These are phyloP conservation scores for Lasaia peninsularis DNA, from an alignment of 1,140 invertebrate species.

Conservation along the genomic window DNA sequence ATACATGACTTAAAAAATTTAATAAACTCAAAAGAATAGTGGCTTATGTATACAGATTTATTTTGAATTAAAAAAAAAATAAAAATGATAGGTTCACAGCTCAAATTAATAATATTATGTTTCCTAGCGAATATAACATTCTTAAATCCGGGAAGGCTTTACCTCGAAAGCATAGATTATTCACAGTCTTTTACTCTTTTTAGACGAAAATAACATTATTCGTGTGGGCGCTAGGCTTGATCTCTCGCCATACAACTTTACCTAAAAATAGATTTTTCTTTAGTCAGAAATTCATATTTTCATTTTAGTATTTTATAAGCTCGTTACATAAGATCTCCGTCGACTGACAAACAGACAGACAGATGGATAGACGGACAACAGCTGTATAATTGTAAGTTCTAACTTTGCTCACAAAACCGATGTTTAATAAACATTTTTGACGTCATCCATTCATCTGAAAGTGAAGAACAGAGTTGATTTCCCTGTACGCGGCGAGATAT, in stretches of 20 bases:
- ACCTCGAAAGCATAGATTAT: constrained; percentile 9
- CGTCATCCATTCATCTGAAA: too few species aligned
- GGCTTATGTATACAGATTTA: constrained; percentile 25
- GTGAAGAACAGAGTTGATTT: too few species aligned
- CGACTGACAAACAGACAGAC: too few species aligned
- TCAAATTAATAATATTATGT: constrained; percentile 24
- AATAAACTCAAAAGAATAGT: constrained; percentile 21
- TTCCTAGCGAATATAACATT: constrained; percentile 19
- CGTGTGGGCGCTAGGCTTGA: constrained; percentile 29
- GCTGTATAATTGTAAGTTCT: too few species aligned
- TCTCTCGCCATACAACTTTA: constrained; percentile 24
- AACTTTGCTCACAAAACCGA: too few species aligned
- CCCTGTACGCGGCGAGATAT: too few species aligned
- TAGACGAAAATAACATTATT: constrained; percentile 24
- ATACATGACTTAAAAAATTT: constrained; percentile 14
- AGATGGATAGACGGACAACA: too few species aligned
- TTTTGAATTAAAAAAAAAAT: constrained; percentile 22
- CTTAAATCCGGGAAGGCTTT: constrained; percentile 15
- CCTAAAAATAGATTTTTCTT: too few species aligned
- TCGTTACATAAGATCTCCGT: too few species aligned
- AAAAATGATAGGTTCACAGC: constrained; percentile 16
- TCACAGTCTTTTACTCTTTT: constrained; percentile 25
- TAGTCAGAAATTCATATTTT: too few species aligned
- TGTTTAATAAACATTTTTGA: too few species aligned
- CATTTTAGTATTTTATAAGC: too few species aligned